Percentiles rank a stretch among this genome's conserved stretches.
These are phyloP conservation scores for Micronycteris hirsuta DNA, from an alignment of 2,113 vertebrate species.

Conservation along the genomic window DNA sequence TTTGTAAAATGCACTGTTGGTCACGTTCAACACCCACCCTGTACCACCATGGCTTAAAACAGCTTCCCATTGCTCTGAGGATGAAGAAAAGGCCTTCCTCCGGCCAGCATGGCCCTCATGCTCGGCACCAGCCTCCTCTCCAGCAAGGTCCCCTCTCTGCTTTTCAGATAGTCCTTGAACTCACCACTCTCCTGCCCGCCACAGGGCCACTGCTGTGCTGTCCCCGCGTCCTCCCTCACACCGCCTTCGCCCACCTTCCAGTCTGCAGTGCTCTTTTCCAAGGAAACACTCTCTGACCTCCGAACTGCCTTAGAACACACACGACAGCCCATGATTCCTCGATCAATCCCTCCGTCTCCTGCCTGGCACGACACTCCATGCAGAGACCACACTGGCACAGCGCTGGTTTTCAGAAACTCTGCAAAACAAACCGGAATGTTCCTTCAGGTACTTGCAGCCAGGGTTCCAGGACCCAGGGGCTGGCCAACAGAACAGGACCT, in stretches of 20 bases:
- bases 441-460: background rate
- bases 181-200: background rate
- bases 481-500: background rate
- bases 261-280: background rate
- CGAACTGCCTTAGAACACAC: background rate
- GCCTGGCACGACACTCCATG: background rate
- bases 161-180: background rate
- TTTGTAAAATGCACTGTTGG: background rate
- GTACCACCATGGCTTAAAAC: background rate
- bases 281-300: background rate
- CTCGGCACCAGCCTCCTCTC: background rate
- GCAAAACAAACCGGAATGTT: background rate
- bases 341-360: background rate
- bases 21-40: background rate
- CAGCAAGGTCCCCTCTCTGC: background rate
- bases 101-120: background rate
- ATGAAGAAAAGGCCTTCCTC: background rate
- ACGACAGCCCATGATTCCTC: background rate
- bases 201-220: background rate
- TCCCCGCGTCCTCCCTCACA: background rate
- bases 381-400: background rate
- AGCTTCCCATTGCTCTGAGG: background rate
- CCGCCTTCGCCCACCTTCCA: background rate
- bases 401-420: background rate
- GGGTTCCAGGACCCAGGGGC: background rate